These are phyloP conservation scores for Rhyacophila brunnea DNA, from an alignment of 1,140 invertebrate species.

Conservation along the genomic window DNA sequence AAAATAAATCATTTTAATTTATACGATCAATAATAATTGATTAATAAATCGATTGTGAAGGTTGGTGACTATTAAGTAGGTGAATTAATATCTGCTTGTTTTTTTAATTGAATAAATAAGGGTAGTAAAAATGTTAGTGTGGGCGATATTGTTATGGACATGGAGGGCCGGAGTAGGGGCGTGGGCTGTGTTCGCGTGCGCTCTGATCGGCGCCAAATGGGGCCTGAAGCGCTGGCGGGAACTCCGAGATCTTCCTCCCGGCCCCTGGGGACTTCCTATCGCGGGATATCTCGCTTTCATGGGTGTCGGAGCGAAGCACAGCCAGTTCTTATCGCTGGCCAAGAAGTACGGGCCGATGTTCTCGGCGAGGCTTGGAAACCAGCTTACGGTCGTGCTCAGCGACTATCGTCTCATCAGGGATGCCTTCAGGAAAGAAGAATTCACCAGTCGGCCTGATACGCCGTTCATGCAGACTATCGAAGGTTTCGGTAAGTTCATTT, in stretches of 20 bases:
- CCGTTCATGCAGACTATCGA: conserved; percentile 83
- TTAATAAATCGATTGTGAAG: neutral
- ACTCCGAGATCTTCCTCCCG: conserved; percentile 69
- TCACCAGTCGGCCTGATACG: conserved; percentile 80
- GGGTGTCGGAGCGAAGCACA: conserved; percentile 69
- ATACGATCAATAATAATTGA: neutral
- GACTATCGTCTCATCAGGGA: conserved; percentile 82
- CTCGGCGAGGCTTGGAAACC: conserved; percentile 75
- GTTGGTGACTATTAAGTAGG: neutral
- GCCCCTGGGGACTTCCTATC: conserved; percentile 80
- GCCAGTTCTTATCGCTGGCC: conserved; percentile 72
- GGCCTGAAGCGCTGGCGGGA: conserved; percentile 52
- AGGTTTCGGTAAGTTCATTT: conserved; percentile 76
- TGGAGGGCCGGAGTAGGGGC: conserved; percentile 42
- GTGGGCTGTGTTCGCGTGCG: conserved; percentile 45
- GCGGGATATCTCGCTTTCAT: conserved; percentile 81
- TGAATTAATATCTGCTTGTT: conserved; percentile 9
- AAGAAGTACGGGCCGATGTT: conserved; percentile 78
- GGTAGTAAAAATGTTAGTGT: conserved; percentile 35
- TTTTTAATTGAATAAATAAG: neutral
- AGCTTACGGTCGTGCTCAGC: conserved; percentile 80
- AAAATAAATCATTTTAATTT: neutral
- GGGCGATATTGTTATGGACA: conserved; percentile 31
- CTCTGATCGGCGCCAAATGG: conserved; percentile 60
- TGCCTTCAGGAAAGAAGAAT: conserved; percentile 79